Conservation (phyloP, 1,140 invertebrate species). For the Dryas iulia region DNA sequence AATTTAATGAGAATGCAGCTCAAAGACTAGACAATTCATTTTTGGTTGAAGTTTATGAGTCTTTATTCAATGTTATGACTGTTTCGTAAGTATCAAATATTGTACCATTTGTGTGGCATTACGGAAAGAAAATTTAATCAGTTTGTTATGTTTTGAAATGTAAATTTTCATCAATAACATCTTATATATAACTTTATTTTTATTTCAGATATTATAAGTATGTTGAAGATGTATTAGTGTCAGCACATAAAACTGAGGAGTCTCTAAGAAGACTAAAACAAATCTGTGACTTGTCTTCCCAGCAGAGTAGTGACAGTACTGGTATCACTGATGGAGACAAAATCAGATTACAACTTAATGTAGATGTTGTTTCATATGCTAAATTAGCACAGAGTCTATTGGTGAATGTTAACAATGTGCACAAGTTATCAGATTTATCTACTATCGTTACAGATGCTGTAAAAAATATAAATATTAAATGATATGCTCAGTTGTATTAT, state of each 20-base stretch:
- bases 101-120: constrained; percentile 3
- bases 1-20: constrained; percentile 82
- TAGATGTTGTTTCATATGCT: constrained; percentile 88
- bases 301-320: constrained; percentile 61
- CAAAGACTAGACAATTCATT: constrained; percentile 79
- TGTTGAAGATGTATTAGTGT: constrained; percentile 93
- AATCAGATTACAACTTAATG: constrained; percentile 92
- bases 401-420: constrained; percentile 62
- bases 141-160: no score
- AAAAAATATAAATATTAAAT: constrained; percentile 79
- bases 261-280: constrained; percentile 93
- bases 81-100: constrained; percentile 82
- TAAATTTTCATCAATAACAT: not conserved
- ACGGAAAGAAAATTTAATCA: no score
- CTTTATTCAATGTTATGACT: constrained; percentile 84
- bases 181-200: not conserved
- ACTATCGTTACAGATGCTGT: constrained; percentile 70
- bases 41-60: constrained; percentile 79
- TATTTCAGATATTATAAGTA: constrained; percentile 88
- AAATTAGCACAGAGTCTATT: constrained; percentile 47
- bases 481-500: constrained; percentile 70
- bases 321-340: constrained; percentile 93
- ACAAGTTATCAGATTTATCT: constrained; percentile 62
- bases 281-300: constrained; percentile 85
- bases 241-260: constrained; percentile 97